phyloP scores from a whole-genome alignment of 2,888 invertebrate genomes.

The Tachystola acroxantha region DNA sequence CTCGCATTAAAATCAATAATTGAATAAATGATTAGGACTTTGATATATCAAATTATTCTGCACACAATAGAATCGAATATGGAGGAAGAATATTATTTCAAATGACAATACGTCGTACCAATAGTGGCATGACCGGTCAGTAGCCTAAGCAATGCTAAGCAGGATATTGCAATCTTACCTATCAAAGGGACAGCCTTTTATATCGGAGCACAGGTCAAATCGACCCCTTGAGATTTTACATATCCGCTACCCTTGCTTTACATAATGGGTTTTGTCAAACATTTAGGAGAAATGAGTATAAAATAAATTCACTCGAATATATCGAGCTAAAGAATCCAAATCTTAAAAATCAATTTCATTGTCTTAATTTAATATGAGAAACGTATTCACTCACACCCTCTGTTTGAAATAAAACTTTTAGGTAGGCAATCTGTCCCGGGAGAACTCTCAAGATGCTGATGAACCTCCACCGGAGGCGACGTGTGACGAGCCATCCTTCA shows the following conservation, averaged over 20 bases:
- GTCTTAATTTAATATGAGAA: too few relatives aligned
- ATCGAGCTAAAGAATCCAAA: too few relatives aligned
- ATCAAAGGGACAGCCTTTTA: constrained; percentile 2
- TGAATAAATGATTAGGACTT: too few relatives aligned
- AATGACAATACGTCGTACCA: neutral
- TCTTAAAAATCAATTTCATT: too few relatives aligned
- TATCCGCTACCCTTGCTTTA: constrained; percentile 1
- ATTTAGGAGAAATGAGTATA: neutral
- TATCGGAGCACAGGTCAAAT: neutral
- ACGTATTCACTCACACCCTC: too few relatives aligned
- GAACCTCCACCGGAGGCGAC: constrained; percentile 49
- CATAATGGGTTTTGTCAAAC: constrained; percentile 3
- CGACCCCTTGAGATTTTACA: neutral
- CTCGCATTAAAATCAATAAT: too few relatives aligned
- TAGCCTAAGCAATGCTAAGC: neutral
- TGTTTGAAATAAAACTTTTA: constrained; percentile 20
- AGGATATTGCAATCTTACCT: constrained; percentile 3
- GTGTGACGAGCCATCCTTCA: constrained; percentile 75
- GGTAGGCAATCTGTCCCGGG: constrained; percentile 85
- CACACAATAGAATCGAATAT: neutral
- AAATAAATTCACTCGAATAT: too few relatives aligned
- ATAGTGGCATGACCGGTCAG: neutral
- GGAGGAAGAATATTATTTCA: too few relatives aligned
- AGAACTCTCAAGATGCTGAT: constrained; percentile 84
- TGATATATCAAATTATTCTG: too few relatives aligned